Conservation (phyloP, 2,888 invertebrate genomes). For the Thelaira solivaga region DNA sequence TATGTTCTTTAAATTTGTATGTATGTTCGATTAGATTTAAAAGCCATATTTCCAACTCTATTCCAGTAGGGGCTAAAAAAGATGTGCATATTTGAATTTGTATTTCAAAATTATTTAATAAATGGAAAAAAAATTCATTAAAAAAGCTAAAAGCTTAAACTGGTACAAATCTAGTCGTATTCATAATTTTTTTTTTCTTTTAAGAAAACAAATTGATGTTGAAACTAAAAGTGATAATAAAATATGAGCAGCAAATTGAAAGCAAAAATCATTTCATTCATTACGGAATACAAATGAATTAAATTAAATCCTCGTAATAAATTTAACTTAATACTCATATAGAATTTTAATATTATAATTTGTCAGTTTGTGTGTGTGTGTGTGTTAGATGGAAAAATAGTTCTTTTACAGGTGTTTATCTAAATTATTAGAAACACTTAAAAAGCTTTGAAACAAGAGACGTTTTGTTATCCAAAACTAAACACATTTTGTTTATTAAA, state of each 20-base stretch:
- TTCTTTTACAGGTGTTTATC: no score
- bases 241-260: background rate
- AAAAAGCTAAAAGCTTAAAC: slow-evolving; percentile 17
- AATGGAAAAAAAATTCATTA: slow-evolving; percentile 43
- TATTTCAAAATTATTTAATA: slow-evolving; percentile 51
- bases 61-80: background rate
- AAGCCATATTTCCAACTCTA: no score
- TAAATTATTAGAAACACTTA: slow-evolving; percentile 29
- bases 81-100: slow-evolving; percentile 44
- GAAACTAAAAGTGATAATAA: slow-evolving; percentile 43
- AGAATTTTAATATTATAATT: no score
- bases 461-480: slow-evolving; percentile 27
- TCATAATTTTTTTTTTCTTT: background rate
- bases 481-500: background rate
- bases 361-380: no score
- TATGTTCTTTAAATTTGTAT: no score
- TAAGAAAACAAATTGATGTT: background rate
- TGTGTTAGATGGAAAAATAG: no score
- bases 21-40: no score
- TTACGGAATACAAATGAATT: background rate
- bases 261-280: background rate
- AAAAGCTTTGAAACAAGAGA: slow-evolving; percentile 18
- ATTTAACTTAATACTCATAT: background rate
- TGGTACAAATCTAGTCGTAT: background rate
- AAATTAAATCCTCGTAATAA: background rate